phyloP scores from a whole-genome alignment of 2,113 vertebrate genomes.

The Pituophis catenifer region DNA sequence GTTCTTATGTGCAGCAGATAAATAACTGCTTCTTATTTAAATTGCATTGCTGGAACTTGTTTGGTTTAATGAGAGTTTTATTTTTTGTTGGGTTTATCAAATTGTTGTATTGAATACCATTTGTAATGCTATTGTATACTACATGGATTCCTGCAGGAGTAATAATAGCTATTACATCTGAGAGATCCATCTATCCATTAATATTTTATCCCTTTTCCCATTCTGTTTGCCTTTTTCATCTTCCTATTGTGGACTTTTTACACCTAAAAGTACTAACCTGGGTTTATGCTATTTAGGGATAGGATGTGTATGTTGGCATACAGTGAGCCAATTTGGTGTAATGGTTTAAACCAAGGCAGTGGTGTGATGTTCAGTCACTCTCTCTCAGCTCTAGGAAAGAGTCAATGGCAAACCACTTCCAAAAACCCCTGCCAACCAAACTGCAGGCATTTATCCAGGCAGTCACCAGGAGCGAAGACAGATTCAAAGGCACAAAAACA shows the following conservation, averaged over 20 bases:
- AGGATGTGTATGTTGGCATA: not conserved
- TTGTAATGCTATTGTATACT: not conserved
- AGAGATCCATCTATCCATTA: not conserved
- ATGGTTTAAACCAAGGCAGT: not conserved
- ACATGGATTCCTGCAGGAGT: not conserved
- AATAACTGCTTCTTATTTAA: not conserved
- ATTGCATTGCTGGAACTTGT: not conserved
- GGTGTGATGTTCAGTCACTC: not conserved
- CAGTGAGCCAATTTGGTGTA: not conserved
- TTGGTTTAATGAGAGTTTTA: not conserved
- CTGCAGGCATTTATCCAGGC: not conserved
- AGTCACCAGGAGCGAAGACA: not conserved
- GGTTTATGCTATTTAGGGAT: not conserved
- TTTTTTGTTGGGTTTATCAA: not conserved
- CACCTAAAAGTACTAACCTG: not conserved
- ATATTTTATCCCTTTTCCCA: not conserved
- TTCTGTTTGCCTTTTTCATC: not conserved
- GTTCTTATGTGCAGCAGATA: not conserved
- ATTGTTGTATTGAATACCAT: not conserved
- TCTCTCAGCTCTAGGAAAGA: not conserved
- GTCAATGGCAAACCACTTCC: not conserved
- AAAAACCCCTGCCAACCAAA: not conserved
- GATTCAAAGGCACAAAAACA: not conserved
- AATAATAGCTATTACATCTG: not conserved
- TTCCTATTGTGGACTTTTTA: not conserved